Evolutionary conservation across 2,888 invertebrate species (phyloP).

Genomic region (Sminthurides aquaticus): DNA sequence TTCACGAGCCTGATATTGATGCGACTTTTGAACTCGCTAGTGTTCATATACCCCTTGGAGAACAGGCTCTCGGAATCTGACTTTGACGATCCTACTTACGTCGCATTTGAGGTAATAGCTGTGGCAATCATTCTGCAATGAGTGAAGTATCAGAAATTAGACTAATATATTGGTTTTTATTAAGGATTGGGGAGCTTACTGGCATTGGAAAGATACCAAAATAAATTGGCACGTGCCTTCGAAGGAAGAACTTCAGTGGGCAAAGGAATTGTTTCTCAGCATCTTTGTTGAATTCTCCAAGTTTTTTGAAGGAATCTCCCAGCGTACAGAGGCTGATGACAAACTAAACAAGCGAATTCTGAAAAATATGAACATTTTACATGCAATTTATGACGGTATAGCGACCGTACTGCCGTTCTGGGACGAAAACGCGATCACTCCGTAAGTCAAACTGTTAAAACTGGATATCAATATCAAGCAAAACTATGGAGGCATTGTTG

Average conservation of each 20-base stretch:
- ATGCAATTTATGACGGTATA: constrained; percentile 58
- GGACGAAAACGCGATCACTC: constrained; percentile 52
- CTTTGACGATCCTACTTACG: constrained; percentile 41
- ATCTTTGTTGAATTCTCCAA: constrained; percentile 44
- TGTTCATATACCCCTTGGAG: constrained; percentile 40
- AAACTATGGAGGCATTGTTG: no score
- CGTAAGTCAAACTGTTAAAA: constrained; percentile 25
- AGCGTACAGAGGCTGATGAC: constrained; percentile 52
- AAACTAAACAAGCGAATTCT: constrained; percentile 58
- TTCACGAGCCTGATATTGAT: constrained; percentile 33
- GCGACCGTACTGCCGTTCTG: constrained; percentile 63
- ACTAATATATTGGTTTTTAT: no score
- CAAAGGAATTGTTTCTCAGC: constrained; percentile 53
- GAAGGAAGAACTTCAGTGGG: constrained; percentile 59
- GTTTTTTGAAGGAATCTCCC: constrained; percentile 57
- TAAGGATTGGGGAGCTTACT: constrained; percentile 71
- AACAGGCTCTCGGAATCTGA: constrained; percentile 37
- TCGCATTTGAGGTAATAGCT: constrained; percentile 33
- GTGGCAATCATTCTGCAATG: neutral
- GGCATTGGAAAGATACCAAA: constrained; percentile 58
- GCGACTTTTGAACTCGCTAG: constrained; percentile 36
- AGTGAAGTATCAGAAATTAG: neutral
- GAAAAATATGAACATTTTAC: constrained; percentile 60
- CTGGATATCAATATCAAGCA: neutral
- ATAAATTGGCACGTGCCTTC: constrained; percentile 73